Evolutionary conservation across 1,140 invertebrate genomes (phyloP).

Genomic region (Pseudachorutes palmiensis): DNA sequence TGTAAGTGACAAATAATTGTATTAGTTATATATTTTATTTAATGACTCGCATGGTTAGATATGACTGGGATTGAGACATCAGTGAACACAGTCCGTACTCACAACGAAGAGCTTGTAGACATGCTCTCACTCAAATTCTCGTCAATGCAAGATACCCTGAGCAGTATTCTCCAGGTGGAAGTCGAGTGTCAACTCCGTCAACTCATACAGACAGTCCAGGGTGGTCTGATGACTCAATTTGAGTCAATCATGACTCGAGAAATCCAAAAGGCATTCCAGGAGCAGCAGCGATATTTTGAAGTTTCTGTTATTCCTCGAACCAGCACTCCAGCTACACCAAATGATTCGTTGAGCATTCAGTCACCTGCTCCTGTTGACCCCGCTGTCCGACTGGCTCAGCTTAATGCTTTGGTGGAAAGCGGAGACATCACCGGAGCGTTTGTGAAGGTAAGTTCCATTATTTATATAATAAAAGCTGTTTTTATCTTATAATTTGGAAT

Average conservation of each 20-base stretch:
- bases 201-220: conserved; percentile 27
- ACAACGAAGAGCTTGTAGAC: conserved; percentile 24
- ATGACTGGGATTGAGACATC: conserved; percentile 24
- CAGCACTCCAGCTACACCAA: conserved; percentile 27
- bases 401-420: conserved; percentile 19
- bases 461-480: background rate
- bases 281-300: conserved; percentile 35
- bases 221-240: conserved; percentile 28
- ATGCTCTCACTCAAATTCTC: conserved; percentile 16
- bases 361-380: conserved; percentile 17
- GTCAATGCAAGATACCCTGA: conserved; percentile 22
- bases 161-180: conserved; percentile 25
- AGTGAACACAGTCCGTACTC: conserved; percentile 20
- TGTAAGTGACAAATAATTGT: no score
- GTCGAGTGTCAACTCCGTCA: conserved; percentile 26
- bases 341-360: conserved; percentile 17
- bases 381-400: conserved; percentile 12
- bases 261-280: conserved; percentile 25
- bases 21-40: no score
- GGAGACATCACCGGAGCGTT: conserved; percentile 34
- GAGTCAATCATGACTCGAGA: conserved; percentile 27
- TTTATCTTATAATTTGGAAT: background rate
- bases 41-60: conserved; percentile 25
- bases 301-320: conserved; percentile 27
- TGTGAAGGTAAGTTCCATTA: conserved; percentile 21